Evolutionary conservation across 2,797 vertebrate species (phyloP).

Genomic region (Malurus splendens): DNA sequence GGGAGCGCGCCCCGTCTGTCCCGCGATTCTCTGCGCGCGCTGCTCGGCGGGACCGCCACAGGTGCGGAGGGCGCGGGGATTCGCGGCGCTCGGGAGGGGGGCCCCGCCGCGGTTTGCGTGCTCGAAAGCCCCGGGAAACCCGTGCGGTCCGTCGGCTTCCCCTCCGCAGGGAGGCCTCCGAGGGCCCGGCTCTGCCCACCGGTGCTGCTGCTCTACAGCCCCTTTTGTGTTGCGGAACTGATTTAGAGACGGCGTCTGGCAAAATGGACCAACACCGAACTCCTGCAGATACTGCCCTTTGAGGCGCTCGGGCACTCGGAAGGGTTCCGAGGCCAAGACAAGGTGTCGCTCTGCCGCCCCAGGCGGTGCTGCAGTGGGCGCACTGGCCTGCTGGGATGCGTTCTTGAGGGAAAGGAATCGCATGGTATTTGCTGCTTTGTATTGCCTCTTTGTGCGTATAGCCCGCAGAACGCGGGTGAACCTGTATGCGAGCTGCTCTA

Average conservation of each 20-base stretch:
- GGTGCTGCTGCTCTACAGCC: accelerated
- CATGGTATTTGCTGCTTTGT: accelerated
- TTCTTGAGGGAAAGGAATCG: background rate
- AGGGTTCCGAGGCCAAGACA: background rate
- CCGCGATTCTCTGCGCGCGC: accelerated
- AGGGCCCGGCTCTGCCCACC: background rate
- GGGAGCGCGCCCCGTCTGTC: background rate
- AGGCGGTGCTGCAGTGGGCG: background rate
- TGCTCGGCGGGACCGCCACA: background rate
- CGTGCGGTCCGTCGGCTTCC: accelerated
- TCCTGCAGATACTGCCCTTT: background rate
- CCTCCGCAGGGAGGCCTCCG: accelerated
- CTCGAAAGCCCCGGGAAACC: background rate
- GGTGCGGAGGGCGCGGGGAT: background rate
- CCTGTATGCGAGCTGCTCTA: accelerated
- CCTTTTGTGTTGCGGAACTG: accelerated
- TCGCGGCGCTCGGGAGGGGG: background rate
- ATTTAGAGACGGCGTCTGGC: accelerated
- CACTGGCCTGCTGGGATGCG: accelerated
- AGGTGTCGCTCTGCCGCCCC: background rate
- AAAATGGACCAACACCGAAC: accelerated
- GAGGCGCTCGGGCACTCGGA: background rate
- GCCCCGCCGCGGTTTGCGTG: background rate
- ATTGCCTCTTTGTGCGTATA: accelerated
- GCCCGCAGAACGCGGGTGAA: background rate